Base-by-base conservation (phyloP, 2,797 vertebrate species). In the Spheniscus humboldti region DNA sequence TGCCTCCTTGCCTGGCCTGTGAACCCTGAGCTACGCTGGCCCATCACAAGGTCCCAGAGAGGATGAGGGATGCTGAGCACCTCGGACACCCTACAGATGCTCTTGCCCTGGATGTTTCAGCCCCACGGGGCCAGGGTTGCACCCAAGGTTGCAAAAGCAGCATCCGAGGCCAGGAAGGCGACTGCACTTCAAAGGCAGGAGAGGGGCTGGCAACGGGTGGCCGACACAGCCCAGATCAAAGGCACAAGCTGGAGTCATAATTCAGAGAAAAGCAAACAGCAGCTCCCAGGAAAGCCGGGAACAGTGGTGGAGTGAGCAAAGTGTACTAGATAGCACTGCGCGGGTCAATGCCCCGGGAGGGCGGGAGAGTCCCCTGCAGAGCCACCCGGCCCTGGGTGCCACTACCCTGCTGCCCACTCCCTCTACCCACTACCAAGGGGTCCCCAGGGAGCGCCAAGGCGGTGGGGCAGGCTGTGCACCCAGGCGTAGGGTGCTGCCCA, bases 261-360 rank as follows among this genome's bases (percentile, higher is more conserved):
- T 94, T 97, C 96, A 97, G 96, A 95, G 97, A 90, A 98, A 98
- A 98, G 95, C 96, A 98, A 98, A 98, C 67, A 98, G 96, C 92
- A 96, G 95, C 94, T 97, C 97, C 95, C 95, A 95, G 96, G 93
- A 94, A 94, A 95, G 94, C 52, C 12, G 48, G 92, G 96, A 91
- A 95, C 2, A 13, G 93, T 41, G 72, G 80, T 72, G 87, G 97
- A 97, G 95, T 92, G 97, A 97, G 97, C 98, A 97, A 94, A 78
- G 93, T 97, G 98, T 98, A 97, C 97, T 80, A 92, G 97, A 93
- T 96, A 97, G 95, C 87, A 86, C 75, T 90, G 93, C 1, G 10
- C 60, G 86, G 97, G 97, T 98, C 97, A 97, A 88, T 97, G 97
- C 90, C 88, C 89, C 2, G 0, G 71, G 6, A 94, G 79, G 57